A percentile compares a stretch with the other conserved stretches of the same genome.
Evolutionary conservation across 2,797 vertebrate species (phyloP).

Genomic region (Spinus pinus): DNA sequence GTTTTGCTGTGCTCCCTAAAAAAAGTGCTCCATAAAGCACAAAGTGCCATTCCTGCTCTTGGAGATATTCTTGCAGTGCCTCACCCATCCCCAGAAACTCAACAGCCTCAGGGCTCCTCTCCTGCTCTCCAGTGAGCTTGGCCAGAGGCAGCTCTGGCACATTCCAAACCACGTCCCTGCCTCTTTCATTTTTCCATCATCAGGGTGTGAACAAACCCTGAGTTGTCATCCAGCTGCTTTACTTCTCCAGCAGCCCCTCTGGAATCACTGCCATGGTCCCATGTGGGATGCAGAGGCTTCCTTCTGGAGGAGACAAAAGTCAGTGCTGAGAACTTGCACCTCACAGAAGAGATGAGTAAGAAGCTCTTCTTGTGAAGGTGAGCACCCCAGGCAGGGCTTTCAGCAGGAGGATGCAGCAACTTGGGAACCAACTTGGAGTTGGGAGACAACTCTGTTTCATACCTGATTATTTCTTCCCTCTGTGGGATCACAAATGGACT

Average conservation of each 20-base stretch:
- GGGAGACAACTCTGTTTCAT: not conserved
- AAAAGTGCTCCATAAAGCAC: not conserved
- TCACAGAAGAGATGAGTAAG: not conserved
- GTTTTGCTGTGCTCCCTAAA: not conserved
- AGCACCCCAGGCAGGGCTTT: not conserved
- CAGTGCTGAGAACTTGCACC: not conserved
- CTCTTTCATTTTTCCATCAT: not conserved
- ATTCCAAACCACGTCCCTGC: fast-evolving
- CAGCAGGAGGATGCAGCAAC: not conserved
- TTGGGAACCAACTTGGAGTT: not conserved
- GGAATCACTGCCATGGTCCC: fast-evolving
- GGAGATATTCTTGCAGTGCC: not conserved
- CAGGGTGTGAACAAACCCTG: fast-evolving
- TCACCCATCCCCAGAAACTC: not conserved
- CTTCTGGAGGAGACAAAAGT: not conserved
- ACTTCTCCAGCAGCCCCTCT: not conserved
- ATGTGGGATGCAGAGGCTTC: not conserved
- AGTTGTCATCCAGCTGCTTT: not conserved
- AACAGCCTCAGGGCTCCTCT: fast-evolving
- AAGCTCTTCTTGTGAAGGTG: not conserved
- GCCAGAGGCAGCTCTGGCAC: not conserved
- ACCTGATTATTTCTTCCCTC: not conserved
- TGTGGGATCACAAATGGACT: not conserved
- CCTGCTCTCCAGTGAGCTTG: fast-evolving
- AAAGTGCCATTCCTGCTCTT: not conserved